phyloP scores from a whole-genome alignment of 2,113 vertebrate genomes.

The Syngnathoides biaculeatus region DNA sequence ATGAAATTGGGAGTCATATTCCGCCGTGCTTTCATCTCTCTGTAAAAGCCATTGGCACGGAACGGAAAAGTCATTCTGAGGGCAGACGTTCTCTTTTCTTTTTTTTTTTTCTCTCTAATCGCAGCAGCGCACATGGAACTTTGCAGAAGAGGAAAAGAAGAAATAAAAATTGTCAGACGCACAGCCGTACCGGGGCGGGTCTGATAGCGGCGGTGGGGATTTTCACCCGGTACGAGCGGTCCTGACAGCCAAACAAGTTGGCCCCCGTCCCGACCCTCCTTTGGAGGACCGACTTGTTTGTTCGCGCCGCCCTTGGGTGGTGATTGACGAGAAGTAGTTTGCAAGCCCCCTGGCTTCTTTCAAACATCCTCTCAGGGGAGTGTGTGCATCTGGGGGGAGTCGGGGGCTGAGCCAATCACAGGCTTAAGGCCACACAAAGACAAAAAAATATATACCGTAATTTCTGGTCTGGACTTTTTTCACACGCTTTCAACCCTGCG shows the following conservation, averaged over 20 bases:
- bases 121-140: not conserved
- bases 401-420: constrained; percentile 50
- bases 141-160: not conserved
- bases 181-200: not conserved
- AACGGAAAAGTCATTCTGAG: not conserved
- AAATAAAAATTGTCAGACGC: constrained; percentile 1
- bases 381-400: constrained; percentile 35
- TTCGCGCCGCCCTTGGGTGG: constrained; percentile 49
- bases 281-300: constrained; percentile 51
- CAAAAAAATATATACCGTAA: too few species aligned
- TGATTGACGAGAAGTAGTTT: constrained; percentile 49
- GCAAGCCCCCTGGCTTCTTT: constrained; percentile 27
- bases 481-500: too few species aligned
- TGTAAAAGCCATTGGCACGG: not conserved
- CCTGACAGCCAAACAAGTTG: constrained; percentile 28
- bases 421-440: too few species aligned
- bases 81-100: not conserved
- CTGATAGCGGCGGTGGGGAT: not conserved
- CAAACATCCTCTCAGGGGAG: constrained; percentile 46
- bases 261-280: constrained; percentile 32
- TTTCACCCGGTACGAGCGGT: constrained; percentile 28
- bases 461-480: too few species aligned
- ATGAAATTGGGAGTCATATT: constrained; percentile 14
- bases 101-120: too few species aligned
- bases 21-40: constrained; percentile 31